Base-by-base conservation (phyloP, 2,113 vertebrate species). In the Nicator chloris region DNA sequence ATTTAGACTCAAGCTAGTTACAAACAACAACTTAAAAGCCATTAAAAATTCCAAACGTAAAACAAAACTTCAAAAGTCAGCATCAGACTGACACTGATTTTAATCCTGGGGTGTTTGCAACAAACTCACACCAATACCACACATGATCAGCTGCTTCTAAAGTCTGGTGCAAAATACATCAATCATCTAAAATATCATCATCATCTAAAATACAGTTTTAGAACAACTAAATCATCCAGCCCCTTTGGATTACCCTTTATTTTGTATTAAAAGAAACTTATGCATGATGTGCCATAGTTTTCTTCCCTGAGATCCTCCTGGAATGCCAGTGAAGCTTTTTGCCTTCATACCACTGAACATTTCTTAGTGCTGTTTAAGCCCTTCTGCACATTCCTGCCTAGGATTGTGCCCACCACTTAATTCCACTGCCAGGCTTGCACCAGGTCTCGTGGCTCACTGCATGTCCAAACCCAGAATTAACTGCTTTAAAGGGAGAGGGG, bases 381-480 rank as follows among this genome's bases (percentile, higher is more conserved):
- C 7, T 40, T 28, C 28, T n/a, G 30, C 21, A 33, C 26, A 35
- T 73, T 70, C 44, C 56, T 66, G 39, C 61, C 40, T 75, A 15
- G 30, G 11, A 6, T 7, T 40, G 15, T 49, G 13, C 40, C 61
- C 47, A 10, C 4, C 7, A 13, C 15, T 63, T n/a, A 47, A 26
- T 60, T 39, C 8, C 51, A 59, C 33, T 40, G 13, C 6, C 65
- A 83, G 49, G 27, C 7, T 71, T 20, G 59, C 18, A 11, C 11
- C 1, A 3, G 7, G 8, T 77, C 47, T 60, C 0, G 0, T 27
- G 56, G 22, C 35, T 69, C 39, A 59, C 54, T 44, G 50, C 24
- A 9, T 17, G 4, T n/a, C 60, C 6, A 10, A 81, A 65, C 6
- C 2, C 27, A 86, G 47, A 88, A 45, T 50, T 57, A 61, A 42